Evolutionary conservation across 2,113 vertebrate genomes (phyloP), one percentile per base, ranked within the genome.

Genomic region (Gracilinanus agilis): DNA sequence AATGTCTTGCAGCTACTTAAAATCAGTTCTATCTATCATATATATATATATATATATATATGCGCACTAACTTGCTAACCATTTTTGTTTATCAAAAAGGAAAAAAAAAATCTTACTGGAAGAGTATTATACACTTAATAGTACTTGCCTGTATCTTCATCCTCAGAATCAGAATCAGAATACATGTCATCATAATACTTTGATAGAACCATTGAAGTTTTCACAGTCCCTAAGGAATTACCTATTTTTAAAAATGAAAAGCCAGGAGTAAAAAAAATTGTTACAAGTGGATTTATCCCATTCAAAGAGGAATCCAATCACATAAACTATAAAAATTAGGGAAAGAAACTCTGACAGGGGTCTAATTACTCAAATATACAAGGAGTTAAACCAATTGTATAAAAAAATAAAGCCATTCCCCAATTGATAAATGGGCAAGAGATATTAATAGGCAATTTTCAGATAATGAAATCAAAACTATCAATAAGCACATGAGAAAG

Each of bases 111-210:
- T 3, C 88, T 89, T 53, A 24, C 24, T 89, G 24, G 8, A 89
- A 89, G 25, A 91, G 44, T 94, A 23, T 61, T 75, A 91, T 21
- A 34, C n/a, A n/a, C n/a, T n/a, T n/a, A n/a, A n/a, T 67, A 89
- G 44, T 89, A 96, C 83, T 98, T 97, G 98, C 98, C 97, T 95
- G 1, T 99, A 56, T 99, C 99, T 96, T 99, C 99, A 44, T 99
- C 99, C 91, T 99, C 99, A 8, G 99, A 99, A 98, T 99, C 99
- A 49, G 99, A 99, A 98, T 99, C 99, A 95, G 99, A 99, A 98
- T 99, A 99, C 93, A 99, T 93, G 23, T 99, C 98, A 94, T 99
- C 99, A 29, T 99, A 99, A 97, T 99, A 98, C 92, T 97, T 96
- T 91, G 94, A 93, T 21, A 93, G 83, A 27, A 93, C 95, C 93